Conservation (phyloP, 2,888 invertebrate species). For the Pollenia griseotomentosa region DNA sequence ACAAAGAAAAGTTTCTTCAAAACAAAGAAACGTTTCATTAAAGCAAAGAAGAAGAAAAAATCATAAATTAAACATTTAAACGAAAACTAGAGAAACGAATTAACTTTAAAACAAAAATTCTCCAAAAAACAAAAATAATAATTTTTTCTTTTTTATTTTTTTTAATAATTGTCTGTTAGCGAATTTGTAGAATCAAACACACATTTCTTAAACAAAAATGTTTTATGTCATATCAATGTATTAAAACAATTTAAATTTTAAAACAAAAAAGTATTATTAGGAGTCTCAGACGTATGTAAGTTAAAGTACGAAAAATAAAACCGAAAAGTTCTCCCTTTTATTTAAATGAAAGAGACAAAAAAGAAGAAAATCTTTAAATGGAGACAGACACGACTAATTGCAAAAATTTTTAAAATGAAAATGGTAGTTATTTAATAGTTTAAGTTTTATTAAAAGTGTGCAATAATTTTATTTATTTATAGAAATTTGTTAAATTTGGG, state of each 20-base stretch:
- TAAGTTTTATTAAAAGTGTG: conserved; percentile 43
- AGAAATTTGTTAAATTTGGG: conserved; percentile 20
- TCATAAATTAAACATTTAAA: conserved; percentile 55
- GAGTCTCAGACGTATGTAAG: conserved; percentile 31
- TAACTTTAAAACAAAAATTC: conserved; percentile 59
- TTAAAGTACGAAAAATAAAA: neutral
- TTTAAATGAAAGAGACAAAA: neutral
- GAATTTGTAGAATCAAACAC: conserved; percentile 75
- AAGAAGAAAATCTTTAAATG: neutral
- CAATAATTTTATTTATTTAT: conserved; percentile 33
- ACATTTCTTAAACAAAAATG: conserved; percentile 32
- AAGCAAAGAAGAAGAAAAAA: conserved; percentile 61
- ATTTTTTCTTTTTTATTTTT: conserved; percentile 62
- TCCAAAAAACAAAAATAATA: conserved; percentile 25
- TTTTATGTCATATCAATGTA: conserved; percentile 70
- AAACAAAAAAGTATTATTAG: conserved; percentile 61
- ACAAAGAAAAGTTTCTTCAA: conserved; percentile 9
- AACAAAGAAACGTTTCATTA: conserved; percentile 34
- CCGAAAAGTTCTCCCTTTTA: no score
- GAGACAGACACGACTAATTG: no score
- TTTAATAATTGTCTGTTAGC: conserved; percentile 73
- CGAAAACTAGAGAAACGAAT: conserved; percentile 73
- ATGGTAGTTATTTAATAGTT: conserved; percentile 46
- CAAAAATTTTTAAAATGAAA: neutral
- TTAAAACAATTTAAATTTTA: conserved; percentile 26